A percentile compares a stretch with the other conserved stretches of the same genome.
Evolutionary conservation across 2,888 invertebrate genomes (phyloP).

Genomic region (Aphidius colemani): DNA sequence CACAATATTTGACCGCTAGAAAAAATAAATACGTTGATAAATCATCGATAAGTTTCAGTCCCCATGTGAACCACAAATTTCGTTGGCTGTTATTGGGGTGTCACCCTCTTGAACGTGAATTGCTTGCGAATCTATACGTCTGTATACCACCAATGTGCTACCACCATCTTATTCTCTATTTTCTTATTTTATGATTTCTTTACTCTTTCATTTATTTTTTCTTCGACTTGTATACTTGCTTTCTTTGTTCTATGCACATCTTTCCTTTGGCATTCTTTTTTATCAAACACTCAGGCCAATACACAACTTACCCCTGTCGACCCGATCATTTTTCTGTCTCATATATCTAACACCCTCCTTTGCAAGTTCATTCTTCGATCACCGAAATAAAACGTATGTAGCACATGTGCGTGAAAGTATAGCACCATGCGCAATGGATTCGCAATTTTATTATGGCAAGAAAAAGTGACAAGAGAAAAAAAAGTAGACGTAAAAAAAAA

Average conservation of each 20-base stretch:
- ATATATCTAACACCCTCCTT: slow-evolving; percentile 14
- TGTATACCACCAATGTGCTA: slow-evolving; percentile 11
- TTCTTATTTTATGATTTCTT: slow-evolving; percentile 16
- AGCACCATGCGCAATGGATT: slow-evolving; percentile 35
- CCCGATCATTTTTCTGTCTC: slow-evolving; percentile 28
- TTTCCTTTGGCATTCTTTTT: slow-evolving; percentile 18
- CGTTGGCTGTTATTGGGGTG: slow-evolving; percentile 50
- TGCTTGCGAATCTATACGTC: slow-evolving; percentile 41
- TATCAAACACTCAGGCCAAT: slow-evolving; percentile 15
- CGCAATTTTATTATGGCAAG: slow-evolving; percentile 34
- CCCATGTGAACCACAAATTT: slow-evolving; percentile 49
- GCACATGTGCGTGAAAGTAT: slow-evolving; percentile 38
- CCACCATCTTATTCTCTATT: slow-evolving; percentile 17
- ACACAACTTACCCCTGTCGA: slow-evolving; percentile 27
- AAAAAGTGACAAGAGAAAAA: slow-evolving; percentile 22
- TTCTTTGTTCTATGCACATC: slow-evolving; percentile 21
- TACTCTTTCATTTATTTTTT: slow-evolving; percentile 15
- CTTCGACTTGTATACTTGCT: slow-evolving; percentile 21
- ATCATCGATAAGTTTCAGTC: slow-evolving; percentile 49
- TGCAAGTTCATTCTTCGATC: slow-evolving; percentile 16
- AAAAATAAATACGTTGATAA: slow-evolving; percentile 47
- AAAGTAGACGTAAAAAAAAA: not conserved
- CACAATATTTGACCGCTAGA: not conserved
- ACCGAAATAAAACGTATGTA: slow-evolving; percentile 30
- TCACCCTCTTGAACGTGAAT: slow-evolving; percentile 48